phyloP scores from a whole-genome alignment of 2,113 vertebrate genomes.

The Collichthys lucidus region DNA sequence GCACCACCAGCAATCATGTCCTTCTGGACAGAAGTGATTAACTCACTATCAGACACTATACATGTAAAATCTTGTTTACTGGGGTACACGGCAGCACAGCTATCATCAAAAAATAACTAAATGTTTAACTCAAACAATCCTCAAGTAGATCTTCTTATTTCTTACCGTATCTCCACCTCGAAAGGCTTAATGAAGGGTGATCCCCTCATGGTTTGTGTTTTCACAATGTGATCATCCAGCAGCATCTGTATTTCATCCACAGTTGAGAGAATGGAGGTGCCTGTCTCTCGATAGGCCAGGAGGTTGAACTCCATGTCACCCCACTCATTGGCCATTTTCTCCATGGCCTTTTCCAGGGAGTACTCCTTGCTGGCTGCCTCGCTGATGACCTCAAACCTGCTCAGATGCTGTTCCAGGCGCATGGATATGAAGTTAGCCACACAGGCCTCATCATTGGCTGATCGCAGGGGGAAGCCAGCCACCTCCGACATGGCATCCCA shows the following conservation, averaged over 20 bases:
- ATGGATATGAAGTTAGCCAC: slow-evolving; percentile 86
- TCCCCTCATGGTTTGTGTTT: slow-evolving; percentile 91
- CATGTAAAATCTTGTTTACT: not conserved
- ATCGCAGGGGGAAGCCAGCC: slow-evolving; percentile 81
- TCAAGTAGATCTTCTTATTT: not conserved
- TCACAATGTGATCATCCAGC: slow-evolving; percentile 91
- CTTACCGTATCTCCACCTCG: slow-evolving; percentile 87
- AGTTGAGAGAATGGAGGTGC: slow-evolving; percentile 88
- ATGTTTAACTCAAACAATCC: too few species aligned
- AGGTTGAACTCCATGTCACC: slow-evolving; percentile 86
- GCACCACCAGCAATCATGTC: not conserved
- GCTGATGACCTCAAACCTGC: slow-evolving; percentile 85
- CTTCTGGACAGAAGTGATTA: not conserved
- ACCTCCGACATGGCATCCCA: slow-evolving; percentile 88
- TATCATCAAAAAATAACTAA: too few species aligned
- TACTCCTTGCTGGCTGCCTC: slow-evolving; percentile 90
- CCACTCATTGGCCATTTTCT: slow-evolving; percentile 89
- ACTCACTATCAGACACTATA: not conserved
- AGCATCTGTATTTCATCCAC: slow-evolving; percentile 91
- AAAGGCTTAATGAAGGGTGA: slow-evolving; percentile 90
- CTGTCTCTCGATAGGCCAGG: slow-evolving; percentile 86
- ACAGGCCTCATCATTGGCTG: slow-evolving; percentile 78
- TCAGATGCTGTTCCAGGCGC: slow-evolving; percentile 84
- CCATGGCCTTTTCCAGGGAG: slow-evolving; percentile 89
- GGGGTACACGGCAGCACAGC: not conserved